Conservation (phyloP, 2,888 invertebrate species). For the Orthosia gracilis region DNA sequence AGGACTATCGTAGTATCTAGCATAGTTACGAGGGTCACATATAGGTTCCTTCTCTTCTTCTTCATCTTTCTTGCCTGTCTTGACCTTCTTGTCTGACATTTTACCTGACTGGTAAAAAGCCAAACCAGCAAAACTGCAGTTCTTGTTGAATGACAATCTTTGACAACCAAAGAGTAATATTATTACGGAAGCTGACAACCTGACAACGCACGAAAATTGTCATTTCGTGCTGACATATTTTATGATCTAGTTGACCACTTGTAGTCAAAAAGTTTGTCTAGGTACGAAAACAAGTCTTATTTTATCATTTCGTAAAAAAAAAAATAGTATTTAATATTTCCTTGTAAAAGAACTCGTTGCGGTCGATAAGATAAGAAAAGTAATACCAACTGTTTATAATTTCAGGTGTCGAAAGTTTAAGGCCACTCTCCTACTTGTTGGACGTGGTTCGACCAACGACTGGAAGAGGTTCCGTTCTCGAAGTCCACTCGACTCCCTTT, state of each 20-base stretch:
- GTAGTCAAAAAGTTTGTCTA: slow-evolving; percentile 15
- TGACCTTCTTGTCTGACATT: neutral
- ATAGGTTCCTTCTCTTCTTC: no score
- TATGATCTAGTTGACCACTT: neutral
- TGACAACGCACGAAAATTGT: neutral
- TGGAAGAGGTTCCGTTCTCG: slow-evolving; percentile 80
- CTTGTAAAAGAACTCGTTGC: neutral
- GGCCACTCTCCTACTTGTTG: slow-evolving; percentile 84
- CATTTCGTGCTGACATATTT: slow-evolving; percentile 5
- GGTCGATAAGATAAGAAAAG: neutral
- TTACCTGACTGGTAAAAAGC: neutral
- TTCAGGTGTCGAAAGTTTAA: slow-evolving; percentile 71
- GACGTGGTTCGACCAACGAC: slow-evolving; percentile 84
- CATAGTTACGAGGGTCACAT: slow-evolving; percentile 72
- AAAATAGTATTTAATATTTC: no score
- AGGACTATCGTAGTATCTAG: slow-evolving; percentile 84
- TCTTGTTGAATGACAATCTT: neutral
- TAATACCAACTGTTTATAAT: neutral
- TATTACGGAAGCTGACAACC: neutral
- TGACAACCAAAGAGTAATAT: neutral
- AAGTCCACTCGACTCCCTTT: slow-evolving; percentile 87
- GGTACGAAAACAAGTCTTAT: neutral
- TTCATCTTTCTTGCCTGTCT: neutral
- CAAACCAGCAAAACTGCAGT: neutral
- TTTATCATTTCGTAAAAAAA: neutral